Evolutionary conservation across 1,140 invertebrate genomes (phyloP).

Genomic region (Pogonomyrmex barbatus): DNA sequence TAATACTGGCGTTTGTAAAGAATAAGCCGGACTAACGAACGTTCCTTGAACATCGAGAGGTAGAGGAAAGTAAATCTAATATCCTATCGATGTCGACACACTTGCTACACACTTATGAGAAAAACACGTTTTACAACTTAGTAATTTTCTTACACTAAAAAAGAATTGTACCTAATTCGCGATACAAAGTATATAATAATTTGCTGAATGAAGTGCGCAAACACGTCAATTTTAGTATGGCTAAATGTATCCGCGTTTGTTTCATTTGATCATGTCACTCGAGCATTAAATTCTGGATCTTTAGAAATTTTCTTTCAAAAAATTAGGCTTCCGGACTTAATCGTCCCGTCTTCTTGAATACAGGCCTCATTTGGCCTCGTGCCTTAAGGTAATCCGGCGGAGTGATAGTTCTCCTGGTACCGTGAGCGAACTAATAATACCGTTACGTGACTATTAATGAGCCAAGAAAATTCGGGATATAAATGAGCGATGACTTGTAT

Average conservation of each 20-base stretch:
- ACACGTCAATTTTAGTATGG: background rate
- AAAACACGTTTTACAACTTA: background rate
- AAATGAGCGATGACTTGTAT: background rate
- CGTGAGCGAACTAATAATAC: slow-evolving; percentile 47
- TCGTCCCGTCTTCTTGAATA: background rate
- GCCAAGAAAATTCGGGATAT: slow-evolving; percentile 25
- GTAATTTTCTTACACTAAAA: background rate
- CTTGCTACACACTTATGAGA: slow-evolving; percentile 6
- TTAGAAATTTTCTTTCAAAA: background rate
- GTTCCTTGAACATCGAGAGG: background rate
- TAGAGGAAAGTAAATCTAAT: background rate
- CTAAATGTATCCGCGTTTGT: background rate
- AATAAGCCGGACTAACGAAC: background rate
- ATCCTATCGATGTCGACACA: background rate
- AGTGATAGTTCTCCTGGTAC: slow-evolving; percentile 22
- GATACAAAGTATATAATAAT: background rate
- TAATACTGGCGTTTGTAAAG: slow-evolving; percentile 6
- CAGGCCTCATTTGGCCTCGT: background rate
- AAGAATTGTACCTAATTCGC: background rate
- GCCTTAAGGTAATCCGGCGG: slow-evolving; percentile 22
- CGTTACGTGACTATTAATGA: slow-evolving; percentile 44
- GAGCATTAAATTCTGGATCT: background rate
- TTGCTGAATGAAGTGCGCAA: background rate
- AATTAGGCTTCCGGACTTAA: background rate
- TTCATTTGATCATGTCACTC: background rate